Evolutionary conservation across 1,140 invertebrate genomes (phyloP), one percentile per base, ranked within the genome.

Genomic region (Pomacea maculata): DNA sequence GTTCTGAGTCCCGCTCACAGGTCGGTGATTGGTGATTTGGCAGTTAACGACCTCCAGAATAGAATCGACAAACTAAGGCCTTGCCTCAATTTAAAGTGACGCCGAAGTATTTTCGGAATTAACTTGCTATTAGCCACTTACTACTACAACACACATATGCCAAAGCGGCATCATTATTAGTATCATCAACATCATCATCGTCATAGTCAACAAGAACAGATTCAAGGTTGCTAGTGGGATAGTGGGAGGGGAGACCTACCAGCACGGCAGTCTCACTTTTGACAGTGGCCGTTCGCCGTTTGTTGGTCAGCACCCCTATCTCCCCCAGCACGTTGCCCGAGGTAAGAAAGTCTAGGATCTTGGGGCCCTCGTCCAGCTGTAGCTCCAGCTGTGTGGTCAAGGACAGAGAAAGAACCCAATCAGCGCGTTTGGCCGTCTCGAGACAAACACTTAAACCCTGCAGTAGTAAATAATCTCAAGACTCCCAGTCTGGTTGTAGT

Each of bases 281-380:
- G 14, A 91, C 88, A 1, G 85, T 89, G 4, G 89, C 89, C 65
- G 87, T 88, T 52, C 90, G 83, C 3, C 84, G 85, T 68, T 85
- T 85, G n/a, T 70, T 63, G 9, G 71, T 88, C 87, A 92, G 82
- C 17, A 92, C 81, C n/a, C 92, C 89, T 82, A 92, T 88, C 82
- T 92, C 92, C 4, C 92, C 92, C 57, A 92, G 87, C 4, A 92
- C 88, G 61, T 88, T 91, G 11, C 92, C 92, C 21, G 90, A 85
- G 0, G 89, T 87, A 75, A 92, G 84, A 76, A 90, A 92, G 77
- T 92, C 92, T 12, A 89, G 83, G 52, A 88, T 83, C 74, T 86
- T 84, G 12, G 84, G 78, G 61, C 57, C 57, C 8, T 61, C 57
- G 15, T 61, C n/a, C 61, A 61, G 17, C 17, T 57, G 25, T 14